Evolutionary conservation across 2,797 vertebrate species (phyloP), one percentile per base, ranked within the genome.

Genomic region (Esox masquinongy): DNA sequence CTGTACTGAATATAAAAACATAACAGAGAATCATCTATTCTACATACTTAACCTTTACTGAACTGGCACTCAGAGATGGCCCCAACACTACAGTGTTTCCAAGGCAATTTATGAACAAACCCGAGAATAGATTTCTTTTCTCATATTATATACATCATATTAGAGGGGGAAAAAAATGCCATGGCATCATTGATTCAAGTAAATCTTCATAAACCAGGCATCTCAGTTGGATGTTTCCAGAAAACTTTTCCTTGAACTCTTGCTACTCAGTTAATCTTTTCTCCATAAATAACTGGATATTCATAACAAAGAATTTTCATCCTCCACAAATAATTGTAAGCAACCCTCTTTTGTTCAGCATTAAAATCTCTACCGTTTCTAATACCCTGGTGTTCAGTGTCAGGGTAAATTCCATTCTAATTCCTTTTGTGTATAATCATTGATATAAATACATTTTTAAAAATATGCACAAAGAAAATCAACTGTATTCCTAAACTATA

Each of bases 211-310:
- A 79, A 83, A 84, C 64, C 43, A 84, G 43, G 76, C 5, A 26
- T 72, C 71, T 82, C 77, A 59, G 51, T 69, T 61, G n/a, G 72
- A 78, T 63, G 74, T 3, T 34, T 79, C 78, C 82, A 75, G 72
- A 79, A 78, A 39, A 53, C 4, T 49, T 50, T 68, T 59, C 50
- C 50, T 50, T 31, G 22, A 47, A 31, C 29, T 31, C 29, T 68
- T 22, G 77, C 17, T 78, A 74, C 24, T 74, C 79, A 50, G 22
- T 84, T 78, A 59, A 77, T 74, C 67, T 34, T 63, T 63, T 26
- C 64, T 73, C 80, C 83, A 89, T 79, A 82, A 86, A 86, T 88
- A 87, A 77, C 68, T 50, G 22, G 9, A 75, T 66, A 63, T 73
- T 72, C 61, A 56, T 70, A 67, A 63, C 56, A 77, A 50, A 79